Conservation (phyloP, 2,797 vertebrate genomes). For the Nannoperca australis region DNA sequence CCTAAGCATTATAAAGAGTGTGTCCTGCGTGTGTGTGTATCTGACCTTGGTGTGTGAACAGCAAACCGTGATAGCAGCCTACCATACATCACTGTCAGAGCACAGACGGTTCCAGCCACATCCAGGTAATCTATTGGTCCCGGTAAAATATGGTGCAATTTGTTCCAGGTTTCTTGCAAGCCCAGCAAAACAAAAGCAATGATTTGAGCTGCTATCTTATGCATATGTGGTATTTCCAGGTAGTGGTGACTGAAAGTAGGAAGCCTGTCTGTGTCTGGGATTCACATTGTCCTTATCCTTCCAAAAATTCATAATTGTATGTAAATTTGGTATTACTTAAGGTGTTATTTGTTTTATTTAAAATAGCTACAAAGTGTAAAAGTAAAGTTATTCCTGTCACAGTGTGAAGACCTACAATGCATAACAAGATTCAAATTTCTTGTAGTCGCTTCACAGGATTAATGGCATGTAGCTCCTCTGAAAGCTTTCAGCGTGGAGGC, state of each 20-base stretch:
- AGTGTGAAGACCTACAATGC: not conserved
- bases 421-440: conserved; percentile 6
- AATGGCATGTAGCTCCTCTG: not conserved
- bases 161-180: conserved; percentile 73
- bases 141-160: conserved; percentile 77
- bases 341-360: conserved; percentile 12
- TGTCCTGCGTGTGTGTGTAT: conserved; percentile 38
- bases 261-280: conserved; percentile 7
- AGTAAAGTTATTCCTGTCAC: not conserved
- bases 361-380: not conserved
- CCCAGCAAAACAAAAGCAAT: conserved; percentile 61
- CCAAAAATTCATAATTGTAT: not conserved
- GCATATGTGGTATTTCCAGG: conserved; percentile 48
- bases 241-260: not conserved
- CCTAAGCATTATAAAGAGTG: conserved; percentile 47
- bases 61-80: conserved; percentile 70
- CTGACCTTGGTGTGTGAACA: conserved; percentile 80
- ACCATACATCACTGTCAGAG: conserved; percentile 84
- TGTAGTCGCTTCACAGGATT: conserved; percentile 19
- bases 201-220: conserved; percentile 46
- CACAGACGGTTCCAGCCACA: conserved; percentile 72
- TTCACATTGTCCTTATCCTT: conserved; percentile 3
- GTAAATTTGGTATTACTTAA: not conserved
- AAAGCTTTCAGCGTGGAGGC: conserved; percentile 30
- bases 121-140: conserved; percentile 84